phyloP scores from a whole-genome alignment of 64 coral and sea anemone species.

The Montipora efflorescens region DNA sequence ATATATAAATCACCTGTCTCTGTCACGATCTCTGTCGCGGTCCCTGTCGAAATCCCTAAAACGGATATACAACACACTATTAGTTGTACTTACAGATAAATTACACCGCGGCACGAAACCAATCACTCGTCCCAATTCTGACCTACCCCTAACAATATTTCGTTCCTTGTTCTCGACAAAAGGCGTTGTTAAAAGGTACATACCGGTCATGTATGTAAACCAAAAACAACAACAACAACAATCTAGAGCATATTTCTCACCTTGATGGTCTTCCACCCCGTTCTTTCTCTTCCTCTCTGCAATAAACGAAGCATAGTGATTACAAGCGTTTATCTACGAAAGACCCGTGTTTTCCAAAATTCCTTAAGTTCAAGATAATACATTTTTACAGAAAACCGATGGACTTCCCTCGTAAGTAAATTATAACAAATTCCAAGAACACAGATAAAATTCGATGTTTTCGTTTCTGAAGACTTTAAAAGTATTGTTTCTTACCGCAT shows the following conservation, averaged over 20 bases:
- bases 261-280: constrained; percentile 4
- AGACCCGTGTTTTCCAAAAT: too few species aligned
- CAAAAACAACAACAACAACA: neutral
- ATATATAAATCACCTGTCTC: constrained; percentile 35
- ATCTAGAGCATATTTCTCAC: neutral
- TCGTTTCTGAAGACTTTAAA: neutral
- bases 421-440: neutral
- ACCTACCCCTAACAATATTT: too few species aligned
- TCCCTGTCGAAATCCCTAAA: constrained; percentile 47
- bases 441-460: neutral
- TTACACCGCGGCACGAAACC: too few species aligned
- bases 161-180: too few species aligned
- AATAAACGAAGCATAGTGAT: neutral
- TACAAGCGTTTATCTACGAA: too few species aligned
- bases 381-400: too few species aligned
- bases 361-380: too few species aligned
- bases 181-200: too few species aligned
- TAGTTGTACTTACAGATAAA: neutral
- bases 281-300: constrained; percentile 22
- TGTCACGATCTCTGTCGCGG: constrained; percentile 60
- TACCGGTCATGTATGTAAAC: neutral
- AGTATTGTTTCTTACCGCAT: constrained; percentile 77
- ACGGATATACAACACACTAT: neutral
- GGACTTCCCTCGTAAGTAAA: neutral
- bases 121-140: too few species aligned